Evolutionary conservation across 2,113 vertebrate species (phyloP), one percentile per base, ranked within the genome.

Genomic region (Charadrius vociferus): DNA sequence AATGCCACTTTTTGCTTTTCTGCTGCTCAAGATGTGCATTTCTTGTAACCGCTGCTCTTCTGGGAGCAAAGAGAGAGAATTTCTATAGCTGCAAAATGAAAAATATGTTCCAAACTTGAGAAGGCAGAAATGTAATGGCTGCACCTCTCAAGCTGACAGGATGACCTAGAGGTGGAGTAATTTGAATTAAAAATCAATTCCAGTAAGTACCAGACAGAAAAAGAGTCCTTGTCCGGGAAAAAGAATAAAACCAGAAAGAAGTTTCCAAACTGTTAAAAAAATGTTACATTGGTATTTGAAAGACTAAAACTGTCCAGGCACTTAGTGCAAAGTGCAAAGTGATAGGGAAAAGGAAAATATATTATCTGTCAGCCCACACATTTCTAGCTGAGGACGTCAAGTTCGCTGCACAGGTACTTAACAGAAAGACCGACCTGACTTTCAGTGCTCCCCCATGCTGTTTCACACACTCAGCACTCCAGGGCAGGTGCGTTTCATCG

Each of bases 131-230:
- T 37, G 29, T 55, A 93, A 67, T 24, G 21, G 85, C 53, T 92
- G 71, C 27, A 79, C 70, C 36, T 96, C 89, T 96, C 75, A 55
- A 66, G 52, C 63, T 92, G 95, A 80, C 77, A 87, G 49, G 67
- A 50, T 93, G 88, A 94, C 85, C 91, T 68, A 52, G 36, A 43
- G 6, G 68, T 71, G 82, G 67, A 96, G 49, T 67, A 61, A 83
- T 98, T 94, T 95, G 96, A 98, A 97, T 96, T 96, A 96, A 97
- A 97, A 97, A 91, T 95, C 68, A 88, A 79, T 98, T 97, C 96
- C 86, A 88, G 95, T 94, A 96, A 97, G 45, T 43, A 55, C n/a
- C 59, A 66, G 93, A 91, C 11, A 50, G 61, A 61, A 36, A 55
- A 66, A 79, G 27, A 90, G 59, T 67, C 78, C 80, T 97, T 37